Percentiles rank a stretch among this genome's conserved stretches.
phyloP scores from a whole-genome alignment of 2,113 vertebrate species.

The Cichladusa arquata region DNA sequence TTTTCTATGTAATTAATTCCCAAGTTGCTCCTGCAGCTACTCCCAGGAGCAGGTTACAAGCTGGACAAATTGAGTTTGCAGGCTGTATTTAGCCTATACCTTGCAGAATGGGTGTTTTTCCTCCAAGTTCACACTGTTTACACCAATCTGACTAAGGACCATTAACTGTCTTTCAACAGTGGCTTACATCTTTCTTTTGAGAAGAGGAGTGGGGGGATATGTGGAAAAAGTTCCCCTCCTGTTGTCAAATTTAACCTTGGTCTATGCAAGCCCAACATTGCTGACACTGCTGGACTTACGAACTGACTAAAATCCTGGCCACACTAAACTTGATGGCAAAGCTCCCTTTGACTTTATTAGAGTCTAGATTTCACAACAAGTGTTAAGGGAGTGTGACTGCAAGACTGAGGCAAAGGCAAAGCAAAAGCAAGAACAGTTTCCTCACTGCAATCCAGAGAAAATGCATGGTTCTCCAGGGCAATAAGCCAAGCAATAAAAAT shows the following conservation, averaged over 20 bases:
- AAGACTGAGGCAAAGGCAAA: conserved; percentile 48
- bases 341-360: background rate
- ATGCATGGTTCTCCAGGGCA: background rate
- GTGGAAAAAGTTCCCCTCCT: background rate
- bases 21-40: background rate
- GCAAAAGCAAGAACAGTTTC: background rate
- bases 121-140: background rate
- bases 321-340: background rate
- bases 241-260: background rate
- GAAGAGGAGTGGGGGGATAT: background rate
- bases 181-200: background rate
- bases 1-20: background rate
- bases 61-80: background rate
- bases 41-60: background rate
- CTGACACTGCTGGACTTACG: background rate
- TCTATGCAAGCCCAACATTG: background rate
- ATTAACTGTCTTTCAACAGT: background rate
- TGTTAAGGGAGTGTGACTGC: background rate
- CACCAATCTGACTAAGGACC: background rate
- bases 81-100: background rate
- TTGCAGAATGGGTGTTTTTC: background rate
- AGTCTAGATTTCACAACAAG: conserved; percentile 30
- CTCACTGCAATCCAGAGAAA: background rate
- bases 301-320: conserved; percentile 2
- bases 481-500: background rate